Base-by-base conservation (phyloP, 2,113 vertebrate species). In the Formicarius rufipectus region DNA sequence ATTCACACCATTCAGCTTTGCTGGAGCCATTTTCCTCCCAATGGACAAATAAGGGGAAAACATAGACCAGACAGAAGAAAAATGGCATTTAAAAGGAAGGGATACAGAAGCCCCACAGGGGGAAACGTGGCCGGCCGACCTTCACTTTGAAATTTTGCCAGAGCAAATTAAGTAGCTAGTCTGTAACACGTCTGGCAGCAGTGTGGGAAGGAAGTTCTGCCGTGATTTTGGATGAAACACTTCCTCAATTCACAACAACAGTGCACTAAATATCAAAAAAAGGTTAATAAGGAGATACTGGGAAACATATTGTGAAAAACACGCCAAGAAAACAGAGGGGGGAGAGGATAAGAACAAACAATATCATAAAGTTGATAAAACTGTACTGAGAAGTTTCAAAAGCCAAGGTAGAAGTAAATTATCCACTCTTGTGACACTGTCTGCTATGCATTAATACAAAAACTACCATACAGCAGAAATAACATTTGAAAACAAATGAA, bases 81-180 rank as follows among this genome's bases (percentile, higher is more conserved):
- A 93, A 97, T 49, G 55, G 83, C 64, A 88, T 84, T 96, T 45
- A 74, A 67, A 91, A 72, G 60, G 55, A 92, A 94, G 75, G 85
- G 55, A 58, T 76, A 50, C 71, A 91, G 87, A 69, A 95, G 79
- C 75, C 82, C 87, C 1, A 1, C 12, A 2, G 83, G 59, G 91
- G 63, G n/a, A 90, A 95, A 96, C 95, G 93, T 94, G 93, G 90
- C 79, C 79, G 67, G 78, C 53, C 88, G 96, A 97, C 96, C 92
- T 90, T 74, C 82, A 72, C 82, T 91, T 95, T 93, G 95, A 96
- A 95, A 94, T 85, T 59, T 23, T 96, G 93, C 95, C 95, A 94
- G 92, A 42, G 87, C 92, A 94, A 95, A 96, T 97, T 79, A 95
- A 96, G 87, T 71, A 94, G 92, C 73, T 86, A 31, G 85, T 90